Conservation (phyloP, 1,140 invertebrate genomes). For the Temnothorax nylanderi region DNA sequence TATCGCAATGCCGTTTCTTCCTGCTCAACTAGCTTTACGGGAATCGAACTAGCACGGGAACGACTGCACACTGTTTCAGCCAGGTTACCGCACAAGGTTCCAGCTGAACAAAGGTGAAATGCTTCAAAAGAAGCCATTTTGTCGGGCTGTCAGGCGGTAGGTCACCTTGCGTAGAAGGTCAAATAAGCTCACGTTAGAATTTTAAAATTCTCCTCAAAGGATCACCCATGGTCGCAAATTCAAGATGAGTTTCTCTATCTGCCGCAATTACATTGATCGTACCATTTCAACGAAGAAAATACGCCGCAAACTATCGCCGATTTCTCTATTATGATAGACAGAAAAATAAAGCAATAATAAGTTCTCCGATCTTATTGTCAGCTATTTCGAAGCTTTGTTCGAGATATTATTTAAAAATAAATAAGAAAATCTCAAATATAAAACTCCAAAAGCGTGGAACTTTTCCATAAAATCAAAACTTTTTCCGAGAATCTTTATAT, state of each 20-base stretch:
- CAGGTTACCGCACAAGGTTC: not conserved
- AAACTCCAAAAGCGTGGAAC: conserved; percentile 26
- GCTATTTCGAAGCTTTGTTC: not conserved
- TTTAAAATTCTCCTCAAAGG: conserved; percentile 62
- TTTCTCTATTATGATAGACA: conserved; percentile 16
- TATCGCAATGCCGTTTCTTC: conserved; percentile 50
- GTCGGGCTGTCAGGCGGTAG: conserved; percentile 30
- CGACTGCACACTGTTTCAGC: conserved; percentile 3
- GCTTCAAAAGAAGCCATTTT: conserved; percentile 64
- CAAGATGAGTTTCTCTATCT: conserved; percentile 29
- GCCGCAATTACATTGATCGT: conserved; percentile 59
- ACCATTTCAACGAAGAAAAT: not conserved
- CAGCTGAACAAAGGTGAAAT: conserved; percentile 58
- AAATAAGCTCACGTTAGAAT: conserved; percentile 58
- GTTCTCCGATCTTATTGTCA: not conserved
- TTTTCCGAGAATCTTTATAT: not conserved
- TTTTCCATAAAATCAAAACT: conserved; percentile 24
- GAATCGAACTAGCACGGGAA: not conserved
- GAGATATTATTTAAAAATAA: not conserved
- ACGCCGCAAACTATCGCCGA: not conserved
- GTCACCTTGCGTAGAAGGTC: conserved; percentile 6
- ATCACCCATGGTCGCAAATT: conserved; percentile 38
- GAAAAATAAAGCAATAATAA: not conserved
- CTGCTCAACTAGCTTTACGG: not conserved
- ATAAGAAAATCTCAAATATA: not conserved